These are phyloP conservation scores for Xiphorhynchus elegans DNA, from an alignment of 2,113 vertebrate genomes.

Conservation along the genomic window DNA sequence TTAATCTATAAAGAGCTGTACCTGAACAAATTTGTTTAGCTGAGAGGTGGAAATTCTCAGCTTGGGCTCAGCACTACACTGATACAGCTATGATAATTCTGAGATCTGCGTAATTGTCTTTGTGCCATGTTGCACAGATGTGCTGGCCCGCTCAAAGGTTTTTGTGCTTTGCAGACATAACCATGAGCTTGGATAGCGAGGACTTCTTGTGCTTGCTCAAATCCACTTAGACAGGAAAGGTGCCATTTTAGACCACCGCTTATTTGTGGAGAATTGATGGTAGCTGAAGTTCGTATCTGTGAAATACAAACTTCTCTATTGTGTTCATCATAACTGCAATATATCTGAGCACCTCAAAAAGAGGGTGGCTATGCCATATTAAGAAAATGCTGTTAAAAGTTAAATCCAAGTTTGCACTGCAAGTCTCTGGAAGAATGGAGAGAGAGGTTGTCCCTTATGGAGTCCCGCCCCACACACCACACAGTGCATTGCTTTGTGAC, in stretches of 20 bases:
- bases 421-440: background rate
- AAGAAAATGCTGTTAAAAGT: background rate
- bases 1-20: background rate
- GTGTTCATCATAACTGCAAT: background rate
- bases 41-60: background rate
- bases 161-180: background rate
- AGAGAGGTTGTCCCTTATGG: background rate
- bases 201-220: background rate
- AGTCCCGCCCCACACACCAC: background rate
- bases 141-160: background rate
- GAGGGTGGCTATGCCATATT: background rate
- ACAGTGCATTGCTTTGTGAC: background rate
- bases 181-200: background rate
- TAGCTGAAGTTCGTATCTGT: background rate
- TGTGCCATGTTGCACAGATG: background rate
- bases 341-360: background rate
- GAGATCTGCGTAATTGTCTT: conserved; percentile 4
- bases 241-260: background rate
- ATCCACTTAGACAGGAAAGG: background rate
- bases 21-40: background rate
- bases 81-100: background rate
- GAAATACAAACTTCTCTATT: background rate
- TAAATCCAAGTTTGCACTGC: background rate
- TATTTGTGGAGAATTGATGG: background rate
- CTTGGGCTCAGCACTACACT: background rate